Conservation (phyloP, 2,113 vertebrate species). For the Lichenostomus cassidix region DNA sequence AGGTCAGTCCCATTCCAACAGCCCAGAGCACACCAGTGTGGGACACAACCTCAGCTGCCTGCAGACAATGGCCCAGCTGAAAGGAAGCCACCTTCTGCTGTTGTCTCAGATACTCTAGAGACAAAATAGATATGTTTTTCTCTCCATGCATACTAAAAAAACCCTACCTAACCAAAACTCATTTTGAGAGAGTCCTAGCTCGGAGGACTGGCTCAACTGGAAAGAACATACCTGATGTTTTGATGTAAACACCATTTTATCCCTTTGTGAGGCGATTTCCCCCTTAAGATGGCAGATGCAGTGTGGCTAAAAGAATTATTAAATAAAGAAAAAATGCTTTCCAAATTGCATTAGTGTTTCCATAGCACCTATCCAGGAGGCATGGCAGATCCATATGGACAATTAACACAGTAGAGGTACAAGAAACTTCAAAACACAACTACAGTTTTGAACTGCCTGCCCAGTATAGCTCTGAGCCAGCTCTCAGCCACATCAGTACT, state of each 20-base stretch:
- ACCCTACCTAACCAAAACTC: background rate
- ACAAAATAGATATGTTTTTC: accelerated
- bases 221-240: background rate
- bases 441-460: background rate
- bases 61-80: background rate
- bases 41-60: background rate
- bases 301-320: background rate
- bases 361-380: background rate
- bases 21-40: background rate
- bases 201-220: background rate
- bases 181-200: background rate
- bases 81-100: background rate
- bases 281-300: background rate
- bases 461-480: background rate
- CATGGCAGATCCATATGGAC: background rate
- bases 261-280: background rate
- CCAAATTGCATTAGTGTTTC: background rate
- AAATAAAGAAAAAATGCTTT: background rate
- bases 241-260: background rate
- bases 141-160: background rate
- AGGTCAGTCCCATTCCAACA: background rate
- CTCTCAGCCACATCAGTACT: background rate
- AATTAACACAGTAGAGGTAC: background rate
- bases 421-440: background rate
- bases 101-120: background rate